Evolutionary conservation across 2,113 vertebrate species (phyloP), one percentile per base, ranked within the genome.

Genomic region (Malurus elegans): DNA sequence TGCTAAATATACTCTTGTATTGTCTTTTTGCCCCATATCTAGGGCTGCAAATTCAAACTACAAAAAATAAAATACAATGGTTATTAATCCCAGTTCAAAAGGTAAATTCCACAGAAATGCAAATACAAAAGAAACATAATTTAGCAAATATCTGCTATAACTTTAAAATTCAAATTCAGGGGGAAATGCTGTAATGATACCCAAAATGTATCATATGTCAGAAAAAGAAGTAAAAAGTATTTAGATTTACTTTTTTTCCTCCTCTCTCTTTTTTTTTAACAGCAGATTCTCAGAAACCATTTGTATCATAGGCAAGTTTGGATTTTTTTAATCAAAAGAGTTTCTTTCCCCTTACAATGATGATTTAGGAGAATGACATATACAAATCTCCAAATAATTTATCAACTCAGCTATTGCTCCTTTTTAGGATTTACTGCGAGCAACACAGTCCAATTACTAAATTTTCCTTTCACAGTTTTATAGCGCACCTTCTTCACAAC

Each of bases 191-290:
- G 28, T 24, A 79, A 71, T 45, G 18, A 58, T 47, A 92, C n/a
- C 26, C 21, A 12, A 51, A 74, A 74, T n/a, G 13, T 57, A 81
- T 48, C 66, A 45, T 34, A 58, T 32, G 23, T 38, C 32, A 95
- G 29, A 70, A 95, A 96, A 95, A 80, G 34, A 88, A 89, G 50
- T 60, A 56, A 84, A 65, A 94, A 65, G 28, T n/a, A 83, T 10
- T 71, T 62, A 12, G 6, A 76, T 74, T 78, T 58, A 18, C 10
- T 12, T 45, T 76, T 56, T 64, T 40, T 5, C 2, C 6, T 1
- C 5, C 7, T 14, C 9, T 31, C 42, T 42, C 12, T 42, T 64
- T 73, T 47, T 58, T 23, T 28, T 17, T 12, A 71, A 53, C 6
- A 56, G 31, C 31, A 76, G 18, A 32, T 14, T 60, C 12, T 67